These are phyloP conservation scores for Protodeltote pygarga DNA, from an alignment of 2,888 invertebrate species.

Conservation along the genomic window DNA sequence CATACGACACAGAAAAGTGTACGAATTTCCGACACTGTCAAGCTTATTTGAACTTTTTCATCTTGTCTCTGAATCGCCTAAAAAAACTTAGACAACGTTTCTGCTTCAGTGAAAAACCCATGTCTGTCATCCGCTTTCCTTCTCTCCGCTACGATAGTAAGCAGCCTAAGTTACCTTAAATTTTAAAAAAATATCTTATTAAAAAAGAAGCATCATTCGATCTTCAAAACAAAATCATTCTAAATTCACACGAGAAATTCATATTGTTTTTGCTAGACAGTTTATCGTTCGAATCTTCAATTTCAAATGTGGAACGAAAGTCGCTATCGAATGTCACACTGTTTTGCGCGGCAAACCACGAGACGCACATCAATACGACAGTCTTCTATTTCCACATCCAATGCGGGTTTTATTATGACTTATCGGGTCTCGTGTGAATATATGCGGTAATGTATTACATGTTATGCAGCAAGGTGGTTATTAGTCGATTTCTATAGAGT, in stretches of 20 bases:
- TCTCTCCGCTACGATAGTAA: too few relatives aligned
- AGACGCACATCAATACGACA: background rate
- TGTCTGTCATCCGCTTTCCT: too few relatives aligned
- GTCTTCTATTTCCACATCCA: conserved; percentile 16
- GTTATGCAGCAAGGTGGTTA: conserved; percentile 11
- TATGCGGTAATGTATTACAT: conserved; percentile 44
- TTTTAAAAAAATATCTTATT: too few relatives aligned
- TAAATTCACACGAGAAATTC: conserved; percentile 54
- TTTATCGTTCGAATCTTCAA: conserved; percentile 60
- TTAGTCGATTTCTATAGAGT: conserved; percentile 45
- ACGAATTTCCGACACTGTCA: too few relatives aligned
- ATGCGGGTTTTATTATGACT: conserved; percentile 28
- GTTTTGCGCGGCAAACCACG: conserved; percentile 45
- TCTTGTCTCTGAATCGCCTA: too few relatives aligned
- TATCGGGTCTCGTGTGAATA: background rate
- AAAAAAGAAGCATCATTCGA: too few relatives aligned
- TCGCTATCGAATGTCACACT: conserved; percentile 53
- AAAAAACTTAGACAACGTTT: too few relatives aligned
- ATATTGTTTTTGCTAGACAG: conserved; percentile 50
- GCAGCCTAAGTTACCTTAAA: too few relatives aligned
- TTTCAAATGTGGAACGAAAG: conserved; percentile 66
- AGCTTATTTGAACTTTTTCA: too few relatives aligned
- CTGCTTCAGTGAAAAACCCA: too few relatives aligned
- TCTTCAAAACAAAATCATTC: background rate
- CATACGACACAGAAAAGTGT: too few relatives aligned